Conservation (phyloP, 1,140 invertebrate species). For the Homarus americanus region DNA sequence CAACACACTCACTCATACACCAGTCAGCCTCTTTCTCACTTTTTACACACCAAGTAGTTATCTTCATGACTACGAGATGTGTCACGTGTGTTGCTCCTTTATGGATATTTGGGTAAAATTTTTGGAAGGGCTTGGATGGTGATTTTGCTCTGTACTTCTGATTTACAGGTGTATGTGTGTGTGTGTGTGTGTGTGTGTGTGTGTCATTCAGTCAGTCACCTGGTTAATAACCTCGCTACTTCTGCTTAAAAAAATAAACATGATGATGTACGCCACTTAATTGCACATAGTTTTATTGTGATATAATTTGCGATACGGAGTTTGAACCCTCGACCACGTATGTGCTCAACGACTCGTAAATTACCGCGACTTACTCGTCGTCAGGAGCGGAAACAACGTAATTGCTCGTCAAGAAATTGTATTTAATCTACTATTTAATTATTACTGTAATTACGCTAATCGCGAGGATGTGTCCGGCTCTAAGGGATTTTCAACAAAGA, state of each 20-base stretch:
- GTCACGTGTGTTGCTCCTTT: not conserved
- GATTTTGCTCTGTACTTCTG: too few species aligned
- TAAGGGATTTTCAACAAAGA: not conserved
- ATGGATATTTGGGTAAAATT: too few species aligned
- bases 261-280: not conserved
- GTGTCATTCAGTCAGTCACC: too few species aligned
- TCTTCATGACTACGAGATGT: too few species aligned
- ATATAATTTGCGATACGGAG: not conserved
- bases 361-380: not conserved
- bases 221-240: too few species aligned
- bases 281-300: not conserved
- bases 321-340: not conserved
- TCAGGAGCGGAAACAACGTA: conserved; percentile 32
- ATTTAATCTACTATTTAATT: conserved; percentile 51
- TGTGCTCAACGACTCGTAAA: not conserved
- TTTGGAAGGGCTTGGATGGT: too few species aligned
- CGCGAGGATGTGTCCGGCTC: not conserved
- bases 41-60: too few species aligned
- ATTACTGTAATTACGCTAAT: conserved; percentile 34
- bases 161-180: too few species aligned
- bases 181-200: too few species aligned
- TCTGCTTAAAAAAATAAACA: not conserved
- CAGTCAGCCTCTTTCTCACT: too few species aligned
- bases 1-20: not conserved
- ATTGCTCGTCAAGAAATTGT: conserved; percentile 39